These are phyloP conservation scores for Scaeva pyrastri DNA, from an alignment of 2,888 invertebrate species.

Conservation along the genomic window DNA sequence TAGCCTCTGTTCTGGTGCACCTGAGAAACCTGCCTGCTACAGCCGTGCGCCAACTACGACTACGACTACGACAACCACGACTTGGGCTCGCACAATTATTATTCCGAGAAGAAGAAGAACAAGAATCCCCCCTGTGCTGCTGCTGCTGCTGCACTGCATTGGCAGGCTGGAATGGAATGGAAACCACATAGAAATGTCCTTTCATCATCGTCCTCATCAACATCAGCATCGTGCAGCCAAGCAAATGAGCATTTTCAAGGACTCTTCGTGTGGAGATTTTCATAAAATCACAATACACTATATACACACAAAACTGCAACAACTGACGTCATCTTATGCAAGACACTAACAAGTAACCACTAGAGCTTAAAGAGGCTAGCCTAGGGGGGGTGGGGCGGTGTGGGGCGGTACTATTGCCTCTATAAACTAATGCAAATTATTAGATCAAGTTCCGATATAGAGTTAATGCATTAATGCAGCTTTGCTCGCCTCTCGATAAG, in stretches of 20 bases:
- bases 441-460: conserved; percentile 65
- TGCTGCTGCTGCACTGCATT: too few relatives aligned
- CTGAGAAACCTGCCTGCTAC: conserved; percentile 41
- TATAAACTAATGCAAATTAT: conserved; percentile 64
- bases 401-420: too few relatives aligned
- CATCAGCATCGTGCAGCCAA: conserved; percentile 34
- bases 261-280: conserved; percentile 59
- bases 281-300: conserved; percentile 48
- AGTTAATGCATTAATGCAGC: conserved; percentile 59
- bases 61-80: too few relatives aligned
- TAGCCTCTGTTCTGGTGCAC: conserved; percentile 22
- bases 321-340: conserved; percentile 18
- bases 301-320: too few relatives aligned
- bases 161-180: too few relatives aligned
- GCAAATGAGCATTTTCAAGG: conserved; percentile 72
- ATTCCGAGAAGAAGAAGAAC: conserved; percentile 45
- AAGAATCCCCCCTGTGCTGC: too few relatives aligned
- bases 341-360: conserved; percentile 20
- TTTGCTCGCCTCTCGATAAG: conserved; percentile 23
- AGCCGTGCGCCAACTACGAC: not conserved
- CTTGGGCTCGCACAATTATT: conserved; percentile 42
- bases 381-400: not conserved
- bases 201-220: conserved; percentile 19
- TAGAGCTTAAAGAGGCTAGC: conserved; percentile 27
- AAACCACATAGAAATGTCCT: conserved; percentile 45